phyloP scores from a whole-genome alignment of 2,797 vertebrate species.

The Anas capensis region DNA sequence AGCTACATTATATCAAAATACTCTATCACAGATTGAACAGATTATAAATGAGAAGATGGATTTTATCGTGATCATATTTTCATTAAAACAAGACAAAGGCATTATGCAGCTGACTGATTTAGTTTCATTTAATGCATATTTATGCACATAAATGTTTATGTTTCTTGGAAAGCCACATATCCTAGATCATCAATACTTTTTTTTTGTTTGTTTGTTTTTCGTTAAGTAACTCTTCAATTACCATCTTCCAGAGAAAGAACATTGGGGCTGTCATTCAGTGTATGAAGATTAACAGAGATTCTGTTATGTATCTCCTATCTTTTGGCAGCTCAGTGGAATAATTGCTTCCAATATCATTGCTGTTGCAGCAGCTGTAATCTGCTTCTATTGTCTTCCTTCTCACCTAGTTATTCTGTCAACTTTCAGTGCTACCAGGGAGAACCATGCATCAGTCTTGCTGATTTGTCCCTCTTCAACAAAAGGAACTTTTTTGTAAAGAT shows the following conservation, averaged over 20 bases:
- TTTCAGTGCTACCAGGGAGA: not conserved
- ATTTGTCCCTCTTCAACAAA: not conserved
- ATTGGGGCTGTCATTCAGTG: not conserved
- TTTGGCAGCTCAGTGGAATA: slow-evolving; percentile 4
- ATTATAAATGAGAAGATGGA: not conserved
- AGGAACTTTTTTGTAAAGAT: not conserved
- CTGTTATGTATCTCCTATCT: not conserved
- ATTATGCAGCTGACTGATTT: not conserved
- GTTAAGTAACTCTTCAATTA: not conserved
- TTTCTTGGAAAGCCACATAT: not conserved
- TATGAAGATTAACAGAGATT: not conserved
- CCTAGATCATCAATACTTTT: not conserved
- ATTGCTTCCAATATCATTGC: not conserved
- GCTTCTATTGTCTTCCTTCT: not conserved
- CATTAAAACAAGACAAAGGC: not conserved
- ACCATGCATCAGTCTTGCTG: not conserved
- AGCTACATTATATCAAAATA: not conserved
- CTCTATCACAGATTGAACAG: not conserved
- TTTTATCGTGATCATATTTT: not conserved
- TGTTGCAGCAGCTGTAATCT: not conserved
- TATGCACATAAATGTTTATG: not conserved
- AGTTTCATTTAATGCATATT: not conserved
- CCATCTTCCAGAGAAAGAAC: not conserved
- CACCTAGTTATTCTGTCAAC: not conserved
- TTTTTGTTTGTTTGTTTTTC: not conserved